Conservation (phyloP, 2,888 invertebrate genomes). For the Heteromyza rotundicornis region DNA sequence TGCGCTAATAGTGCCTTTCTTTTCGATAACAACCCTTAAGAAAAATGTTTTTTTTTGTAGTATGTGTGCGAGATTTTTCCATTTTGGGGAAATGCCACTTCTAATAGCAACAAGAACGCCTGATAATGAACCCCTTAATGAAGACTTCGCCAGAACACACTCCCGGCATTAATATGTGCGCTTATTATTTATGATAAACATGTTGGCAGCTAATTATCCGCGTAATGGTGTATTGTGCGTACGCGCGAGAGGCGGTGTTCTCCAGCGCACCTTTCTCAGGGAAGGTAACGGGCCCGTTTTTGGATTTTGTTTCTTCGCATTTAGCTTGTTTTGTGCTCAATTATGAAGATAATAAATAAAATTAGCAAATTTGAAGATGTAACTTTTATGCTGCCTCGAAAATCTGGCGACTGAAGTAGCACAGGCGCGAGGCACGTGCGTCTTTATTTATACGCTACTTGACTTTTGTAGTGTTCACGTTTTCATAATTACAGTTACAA, state of each 20-base stretch:
- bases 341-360: slow-evolving; percentile 53
- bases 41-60: slow-evolving; percentile 34
- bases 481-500: slow-evolving; percentile 42
- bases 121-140: slow-evolving; percentile 41
- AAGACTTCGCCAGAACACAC: slow-evolving; percentile 30
- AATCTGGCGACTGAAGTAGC: neutral
- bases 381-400: slow-evolving; percentile 14
- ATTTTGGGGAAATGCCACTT: neutral
- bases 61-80: too few species aligned
- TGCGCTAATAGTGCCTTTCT: slow-evolving; percentile 19
- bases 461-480: slow-evolving; percentile 54
- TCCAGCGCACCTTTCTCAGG: neutral
- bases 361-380: slow-evolving; percentile 35
- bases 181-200: slow-evolving; percentile 55
- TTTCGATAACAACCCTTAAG: slow-evolving; percentile 32
- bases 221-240: slow-evolving; percentile 43
- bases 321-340: slow-evolving; percentile 33
- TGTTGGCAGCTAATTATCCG: slow-evolving; percentile 60
- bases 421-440: slow-evolving; percentile 38
- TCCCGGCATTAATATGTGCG: slow-evolving; percentile 52
- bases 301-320: slow-evolving; percentile 2
- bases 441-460: slow-evolving; percentile 54
- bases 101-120: neutral
- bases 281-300: slow-evolving; percentile 3
- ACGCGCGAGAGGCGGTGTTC: neutral